These are phyloP conservation scores for Chirona hameri DNA, from an alignment of 2,888 invertebrate genomes.

Conservation along the genomic window DNA sequence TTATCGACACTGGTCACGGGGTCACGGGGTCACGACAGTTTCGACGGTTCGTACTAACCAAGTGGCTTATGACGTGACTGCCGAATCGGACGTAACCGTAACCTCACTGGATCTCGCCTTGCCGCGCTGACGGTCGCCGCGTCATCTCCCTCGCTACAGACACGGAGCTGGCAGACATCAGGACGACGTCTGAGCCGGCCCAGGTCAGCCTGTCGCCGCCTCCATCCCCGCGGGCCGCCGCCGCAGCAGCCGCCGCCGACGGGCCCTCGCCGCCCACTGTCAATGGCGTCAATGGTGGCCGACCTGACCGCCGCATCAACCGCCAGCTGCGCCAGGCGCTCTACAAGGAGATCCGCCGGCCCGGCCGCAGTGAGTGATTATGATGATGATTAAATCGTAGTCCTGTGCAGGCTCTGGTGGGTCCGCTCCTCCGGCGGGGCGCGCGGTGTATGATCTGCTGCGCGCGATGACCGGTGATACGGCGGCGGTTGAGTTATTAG, in stretches of 20 bases:
- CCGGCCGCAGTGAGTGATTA: slow-evolving; percentile 30
- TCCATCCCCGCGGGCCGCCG: not conserved
- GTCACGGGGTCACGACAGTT: too few species aligned
- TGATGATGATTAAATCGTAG: too few species aligned
- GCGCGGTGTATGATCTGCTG: too few species aligned
- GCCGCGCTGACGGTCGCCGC: not conserved
- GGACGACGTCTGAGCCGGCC: not conserved
- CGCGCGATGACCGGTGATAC: too few species aligned
- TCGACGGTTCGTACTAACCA: too few species aligned
- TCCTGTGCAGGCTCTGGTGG: too few species aligned
- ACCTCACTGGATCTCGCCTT: too few species aligned
- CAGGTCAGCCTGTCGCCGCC: slow-evolving; percentile 9
- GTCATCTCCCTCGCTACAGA: not conserved
- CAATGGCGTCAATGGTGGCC: not conserved
- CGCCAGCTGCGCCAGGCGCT: slow-evolving; percentile 33
- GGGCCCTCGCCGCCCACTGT: not conserved
- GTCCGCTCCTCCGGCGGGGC: too few species aligned
- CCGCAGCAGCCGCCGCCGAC: not conserved
- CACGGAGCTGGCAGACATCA: not conserved
- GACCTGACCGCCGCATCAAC: not conserved
- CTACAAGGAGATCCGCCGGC: slow-evolving; percentile 34
- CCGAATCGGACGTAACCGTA: too few species aligned
- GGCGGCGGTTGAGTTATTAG: too few species aligned
- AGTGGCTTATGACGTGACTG: too few species aligned
- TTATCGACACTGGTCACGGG: too few species aligned